A percentile compares a stretch with the other conserved stretches of the same genome.
Conservation (phyloP, 2,888 invertebrate species). For the Cataglyphis albicans region DNA sequence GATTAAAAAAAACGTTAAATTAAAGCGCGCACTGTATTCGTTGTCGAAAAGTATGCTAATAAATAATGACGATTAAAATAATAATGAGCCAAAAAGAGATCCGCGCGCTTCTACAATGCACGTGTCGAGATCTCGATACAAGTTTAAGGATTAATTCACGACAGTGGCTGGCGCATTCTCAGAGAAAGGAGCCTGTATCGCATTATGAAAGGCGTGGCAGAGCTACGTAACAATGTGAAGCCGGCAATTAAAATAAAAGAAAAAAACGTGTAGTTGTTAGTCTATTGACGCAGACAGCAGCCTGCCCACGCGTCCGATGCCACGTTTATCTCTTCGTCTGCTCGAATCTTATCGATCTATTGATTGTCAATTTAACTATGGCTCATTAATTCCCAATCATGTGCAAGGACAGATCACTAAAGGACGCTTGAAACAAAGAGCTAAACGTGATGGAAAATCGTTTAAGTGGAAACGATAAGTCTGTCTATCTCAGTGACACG, state of each 20-base stretch:
- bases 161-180: constrained; percentile 52
- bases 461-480: neutral
- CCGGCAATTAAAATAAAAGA: constrained; percentile 62
- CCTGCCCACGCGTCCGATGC: constrained; percentile 59
- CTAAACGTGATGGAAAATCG: constrained; percentile 27
- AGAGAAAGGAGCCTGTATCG: constrained; percentile 44
- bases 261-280: constrained; percentile 52
- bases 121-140: neutral
- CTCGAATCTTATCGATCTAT: constrained; percentile 44
- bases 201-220: constrained; percentile 69
- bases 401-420: constrained; percentile 21
- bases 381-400: constrained; percentile 56
- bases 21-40: neutral
- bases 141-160: constrained; percentile 41
- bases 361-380: constrained; percentile 51
- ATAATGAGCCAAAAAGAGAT: neutral
- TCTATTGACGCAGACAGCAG: constrained; percentile 28
- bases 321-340: constrained; percentile 60
- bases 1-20: neutral
- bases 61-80: neutral
- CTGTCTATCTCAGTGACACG: neutral
- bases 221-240: constrained; percentile 65
- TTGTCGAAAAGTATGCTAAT: neutral
- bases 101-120: neutral
- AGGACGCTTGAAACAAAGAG: constrained; percentile 22